Percentiles rank a stretch among this genome's conserved stretches.
Conservation (phyloP, 2,113 vertebrate genomes). For the Loxodonta africana region DNA sequence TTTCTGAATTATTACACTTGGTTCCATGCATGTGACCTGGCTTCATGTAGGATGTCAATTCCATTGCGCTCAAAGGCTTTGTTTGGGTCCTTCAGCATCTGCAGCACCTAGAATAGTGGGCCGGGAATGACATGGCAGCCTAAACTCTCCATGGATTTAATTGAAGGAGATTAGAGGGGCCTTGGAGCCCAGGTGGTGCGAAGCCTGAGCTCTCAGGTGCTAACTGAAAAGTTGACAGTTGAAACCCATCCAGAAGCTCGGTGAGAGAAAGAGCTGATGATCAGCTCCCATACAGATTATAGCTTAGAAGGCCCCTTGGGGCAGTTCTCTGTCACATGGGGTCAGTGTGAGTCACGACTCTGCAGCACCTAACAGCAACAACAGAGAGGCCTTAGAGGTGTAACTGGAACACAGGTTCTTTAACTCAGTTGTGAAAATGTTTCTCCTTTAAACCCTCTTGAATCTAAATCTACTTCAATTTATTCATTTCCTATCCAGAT, state of each 20-base stretch:
- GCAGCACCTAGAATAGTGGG: background rate
- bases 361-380: no score
- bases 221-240: background rate
- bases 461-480: constrained; percentile 72
- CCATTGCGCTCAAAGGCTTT: background rate
- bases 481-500: constrained; percentile 79
- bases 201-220: background rate
- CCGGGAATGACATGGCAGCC: background rate
- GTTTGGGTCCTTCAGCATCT: background rate
- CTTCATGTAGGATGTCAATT: background rate
- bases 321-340: no score
- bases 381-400: background rate
- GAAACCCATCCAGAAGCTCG: no score
- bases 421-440: constrained; percentile 12
- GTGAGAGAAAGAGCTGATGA: no score
- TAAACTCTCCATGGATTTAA: background rate
- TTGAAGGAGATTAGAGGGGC: background rate
- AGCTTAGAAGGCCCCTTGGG: no score
- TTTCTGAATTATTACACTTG: background rate
- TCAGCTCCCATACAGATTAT: no score
- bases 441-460: constrained; percentile 52
- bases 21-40: background rate
- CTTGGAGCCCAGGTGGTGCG: background rate
- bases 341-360: no score
- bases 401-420: constrained; percentile 11